Base-by-base conservation (phyloP, 1,140 invertebrate genomes). In the Eufriesea mexicana region DNA sequence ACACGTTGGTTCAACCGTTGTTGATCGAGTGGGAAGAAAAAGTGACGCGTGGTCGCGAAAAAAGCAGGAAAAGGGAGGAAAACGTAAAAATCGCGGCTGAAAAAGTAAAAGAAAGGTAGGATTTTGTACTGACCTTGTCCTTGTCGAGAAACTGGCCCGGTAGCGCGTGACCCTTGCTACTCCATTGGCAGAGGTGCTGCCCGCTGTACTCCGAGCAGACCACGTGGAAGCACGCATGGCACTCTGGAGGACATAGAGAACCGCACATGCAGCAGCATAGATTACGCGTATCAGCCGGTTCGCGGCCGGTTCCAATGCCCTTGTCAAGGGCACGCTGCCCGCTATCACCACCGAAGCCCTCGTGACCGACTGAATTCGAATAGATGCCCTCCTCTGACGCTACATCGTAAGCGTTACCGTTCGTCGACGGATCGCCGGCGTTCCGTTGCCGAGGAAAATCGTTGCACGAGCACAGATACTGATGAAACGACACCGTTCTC, bases 181-280 rank as follows among this genome's bases (percentile, higher is more conserved):
- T 94, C 93, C 95, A 95, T 94, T 95, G 95, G 93, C 95, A 96
- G 85, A 94, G 90, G 88, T 95, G 95, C 85, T 95, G 94, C 89
- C 92, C 91, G 88, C 93, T 94, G 92, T 94, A 95, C 74, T 94
- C 93, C 81, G 94, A 91, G 94, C 96, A 96, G 84, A 95, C 94
- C 90, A 94, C 94, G 94, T 96, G 96, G 95, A 96, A 96, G 92
- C 96, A 96, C 89, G 95, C 95, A 92, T 96, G 95, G 92, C 96
- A 96, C 92, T 96, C 96, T 96, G 95, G 87, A 86, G 95, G 95
- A 94, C 95, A 96, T 90, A 95, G 91, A 93, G 94, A 94, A 93
- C 94, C 95, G 93, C 95, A 96, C 94, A 95, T 95, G 94, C 95
- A 96, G 92, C 95, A 96, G 94, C 62, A 67, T 57, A 89, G 74